phyloP scores from a whole-genome alignment of 2,797 vertebrate species.

The Allobates femoralis region DNA sequence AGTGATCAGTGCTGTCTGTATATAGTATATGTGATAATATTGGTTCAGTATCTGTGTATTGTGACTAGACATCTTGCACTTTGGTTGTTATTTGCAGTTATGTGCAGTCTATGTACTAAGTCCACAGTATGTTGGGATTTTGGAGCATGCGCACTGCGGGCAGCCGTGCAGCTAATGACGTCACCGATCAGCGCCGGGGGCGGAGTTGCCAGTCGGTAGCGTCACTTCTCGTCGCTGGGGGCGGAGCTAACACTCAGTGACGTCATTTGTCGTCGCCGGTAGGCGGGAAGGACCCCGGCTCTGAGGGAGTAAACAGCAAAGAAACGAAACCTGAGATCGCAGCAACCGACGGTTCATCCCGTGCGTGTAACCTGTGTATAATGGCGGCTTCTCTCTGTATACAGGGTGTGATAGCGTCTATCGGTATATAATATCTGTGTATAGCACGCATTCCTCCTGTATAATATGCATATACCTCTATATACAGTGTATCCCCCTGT shows the following conservation, averaged over 20 bases:
- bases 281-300: slow-evolving; percentile 24
- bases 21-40: too few species aligned
- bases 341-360: background rate
- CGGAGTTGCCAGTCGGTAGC: background rate
- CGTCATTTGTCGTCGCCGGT: background rate
- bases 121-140: background rate
- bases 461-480: background rate
- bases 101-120: too few species aligned
- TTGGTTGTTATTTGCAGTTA: too few species aligned
- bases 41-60: too few species aligned
- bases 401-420: background rate
- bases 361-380: background rate
- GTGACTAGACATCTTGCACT: too few species aligned
- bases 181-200: background rate
- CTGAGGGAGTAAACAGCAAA: slow-evolving; percentile 22
- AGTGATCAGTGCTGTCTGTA: too few species aligned
- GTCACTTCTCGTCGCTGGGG: background rate
- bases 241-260: background rate
- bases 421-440: background rate
- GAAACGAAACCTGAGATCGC: slow-evolving; percentile 30
- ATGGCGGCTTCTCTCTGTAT: background rate
- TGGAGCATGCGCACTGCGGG: background rate
- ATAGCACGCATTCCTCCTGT: background rate
- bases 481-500: background rate
- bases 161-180: background rate